phyloP scores from a whole-genome alignment of 1,140 invertebrate species.

The Brachionus rubens region DNA sequence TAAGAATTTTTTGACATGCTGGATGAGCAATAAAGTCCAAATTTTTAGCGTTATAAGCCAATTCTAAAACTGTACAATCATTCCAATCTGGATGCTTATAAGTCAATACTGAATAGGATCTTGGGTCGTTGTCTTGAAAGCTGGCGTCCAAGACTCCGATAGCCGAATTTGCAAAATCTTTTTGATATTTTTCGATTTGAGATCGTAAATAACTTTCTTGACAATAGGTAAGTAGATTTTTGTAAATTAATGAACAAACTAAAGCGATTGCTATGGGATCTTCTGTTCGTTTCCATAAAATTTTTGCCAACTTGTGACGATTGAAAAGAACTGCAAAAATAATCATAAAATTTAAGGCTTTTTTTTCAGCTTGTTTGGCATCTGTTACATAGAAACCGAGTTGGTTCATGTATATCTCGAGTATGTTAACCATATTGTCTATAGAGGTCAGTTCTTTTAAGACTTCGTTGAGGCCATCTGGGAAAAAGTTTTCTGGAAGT shows the following conservation, averaged over 20 bases:
- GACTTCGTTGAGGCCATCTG: conserved; percentile 51
- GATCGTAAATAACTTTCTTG: conserved; percentile 50
- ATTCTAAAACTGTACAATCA: conserved; percentile 54
- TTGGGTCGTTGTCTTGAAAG: conserved; percentile 53
- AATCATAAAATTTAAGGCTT: conserved; percentile 55
- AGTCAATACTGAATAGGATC: conserved; percentile 57
- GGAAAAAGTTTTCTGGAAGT: conserved; percentile 47
- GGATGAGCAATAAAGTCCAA: conserved; percentile 60
- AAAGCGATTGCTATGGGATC: conserved; percentile 61
- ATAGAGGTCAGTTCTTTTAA: conserved; percentile 54
- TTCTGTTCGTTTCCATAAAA: conserved; percentile 60
- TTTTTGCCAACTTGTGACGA: conserved; percentile 56
- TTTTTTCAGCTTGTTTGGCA: conserved; percentile 54
- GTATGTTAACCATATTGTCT: conserved; percentile 55
- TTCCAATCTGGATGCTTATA: conserved; percentile 58
- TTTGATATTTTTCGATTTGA: conserved; percentile 51
- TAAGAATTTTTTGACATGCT: conserved; percentile 62
- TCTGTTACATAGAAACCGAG: conserved; percentile 52
- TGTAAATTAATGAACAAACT: conserved; percentile 53
- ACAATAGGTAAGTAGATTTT: conserved; percentile 49
- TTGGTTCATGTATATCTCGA: conserved; percentile 56
- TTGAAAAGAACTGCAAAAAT: conserved; percentile 59
- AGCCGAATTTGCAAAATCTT: conserved; percentile 60
- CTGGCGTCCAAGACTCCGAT: conserved; percentile 59
- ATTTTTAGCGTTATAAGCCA: conserved; percentile 55